These are phyloP conservation scores for Disparrhopalites patrizii DNA, from an alignment of 2,888 invertebrate species.

Conservation along the genomic window DNA sequence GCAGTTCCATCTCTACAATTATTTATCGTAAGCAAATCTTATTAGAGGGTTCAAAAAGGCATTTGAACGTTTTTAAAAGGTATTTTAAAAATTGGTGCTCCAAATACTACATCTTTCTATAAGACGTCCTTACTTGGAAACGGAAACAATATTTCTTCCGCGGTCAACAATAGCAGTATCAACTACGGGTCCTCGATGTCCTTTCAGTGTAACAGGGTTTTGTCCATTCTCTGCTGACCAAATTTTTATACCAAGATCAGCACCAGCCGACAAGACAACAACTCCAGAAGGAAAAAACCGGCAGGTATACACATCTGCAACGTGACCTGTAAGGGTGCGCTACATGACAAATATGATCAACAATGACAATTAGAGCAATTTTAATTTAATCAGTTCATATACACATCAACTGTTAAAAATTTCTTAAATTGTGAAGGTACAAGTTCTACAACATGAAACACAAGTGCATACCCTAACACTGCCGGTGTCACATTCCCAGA, in stretches of 20 bases:
- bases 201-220: constrained; percentile 63
- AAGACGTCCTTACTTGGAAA: constrained; percentile 64
- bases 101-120: no score
- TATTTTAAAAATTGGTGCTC: no score
- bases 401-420: no score
- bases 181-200: constrained; percentile 63
- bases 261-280: constrained; percentile 64
- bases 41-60: no score
- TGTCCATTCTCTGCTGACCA: constrained; percentile 67
- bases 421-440: no score
- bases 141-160: constrained; percentile 66
- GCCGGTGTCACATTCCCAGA: constrained; percentile 65
- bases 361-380: no score
- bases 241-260: constrained; percentile 65
- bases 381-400: no score
- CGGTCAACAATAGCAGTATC: constrained; percentile 63
- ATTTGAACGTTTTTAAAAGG: no score
- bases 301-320: constrained; percentile 64
- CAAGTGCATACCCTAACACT: constrained; percentile 53
- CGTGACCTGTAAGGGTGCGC: constrained; percentile 8
- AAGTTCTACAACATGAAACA: not conserved
- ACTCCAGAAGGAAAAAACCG: constrained; percentile 63
- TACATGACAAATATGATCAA: not conserved
- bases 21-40: constrained; percentile 3
- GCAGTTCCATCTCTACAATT: constrained; percentile 62